phyloP scores from a whole-genome alignment of 2,113 vertebrate genomes.

The Laterallus jamaicensis region DNA sequence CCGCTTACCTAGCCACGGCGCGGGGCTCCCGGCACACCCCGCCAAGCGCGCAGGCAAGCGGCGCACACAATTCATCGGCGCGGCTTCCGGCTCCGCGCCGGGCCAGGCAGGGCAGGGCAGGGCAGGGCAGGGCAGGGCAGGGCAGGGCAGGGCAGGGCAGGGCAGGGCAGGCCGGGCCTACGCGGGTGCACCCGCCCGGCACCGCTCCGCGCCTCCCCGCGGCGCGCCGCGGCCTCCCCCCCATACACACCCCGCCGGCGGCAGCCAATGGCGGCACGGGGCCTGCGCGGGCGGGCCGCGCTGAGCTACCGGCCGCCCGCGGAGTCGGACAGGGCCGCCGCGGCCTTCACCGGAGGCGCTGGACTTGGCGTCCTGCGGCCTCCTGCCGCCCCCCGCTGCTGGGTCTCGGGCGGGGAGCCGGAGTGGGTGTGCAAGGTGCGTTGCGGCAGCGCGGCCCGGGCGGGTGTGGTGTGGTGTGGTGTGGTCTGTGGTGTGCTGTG shows the following conservation, averaged over 20 bases:
- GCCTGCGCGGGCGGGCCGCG: background rate
- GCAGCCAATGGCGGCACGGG: background rate
- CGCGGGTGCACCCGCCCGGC: background rate
- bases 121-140: background rate
- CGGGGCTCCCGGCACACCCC: background rate
- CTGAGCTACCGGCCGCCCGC: background rate
- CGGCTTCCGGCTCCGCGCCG: conserved; percentile 26
- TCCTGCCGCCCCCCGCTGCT: too few relatives aligned
- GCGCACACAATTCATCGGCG: background rate
- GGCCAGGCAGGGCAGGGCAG: background rate
- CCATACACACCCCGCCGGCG: background rate
- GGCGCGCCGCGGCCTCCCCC: background rate
- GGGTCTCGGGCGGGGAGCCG: background rate
- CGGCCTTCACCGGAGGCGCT: background rate
- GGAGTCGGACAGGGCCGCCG: background rate
- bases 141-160: background rate
- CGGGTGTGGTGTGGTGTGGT: too few relatives aligned
- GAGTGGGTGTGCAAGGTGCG: background rate
- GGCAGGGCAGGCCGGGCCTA: background rate
- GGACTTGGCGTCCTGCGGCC: background rate
- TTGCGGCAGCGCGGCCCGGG: background rate
- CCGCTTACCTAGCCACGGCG: conserved; percentile 45
- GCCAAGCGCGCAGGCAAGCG: background rate
- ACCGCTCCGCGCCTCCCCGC: background rate
- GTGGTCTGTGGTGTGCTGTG: too few relatives aligned